Evolutionary conservation across 2,113 vertebrate genomes (phyloP), one percentile per base, ranked within the genome.

Genomic region (Salvelinus namaycush): DNA sequence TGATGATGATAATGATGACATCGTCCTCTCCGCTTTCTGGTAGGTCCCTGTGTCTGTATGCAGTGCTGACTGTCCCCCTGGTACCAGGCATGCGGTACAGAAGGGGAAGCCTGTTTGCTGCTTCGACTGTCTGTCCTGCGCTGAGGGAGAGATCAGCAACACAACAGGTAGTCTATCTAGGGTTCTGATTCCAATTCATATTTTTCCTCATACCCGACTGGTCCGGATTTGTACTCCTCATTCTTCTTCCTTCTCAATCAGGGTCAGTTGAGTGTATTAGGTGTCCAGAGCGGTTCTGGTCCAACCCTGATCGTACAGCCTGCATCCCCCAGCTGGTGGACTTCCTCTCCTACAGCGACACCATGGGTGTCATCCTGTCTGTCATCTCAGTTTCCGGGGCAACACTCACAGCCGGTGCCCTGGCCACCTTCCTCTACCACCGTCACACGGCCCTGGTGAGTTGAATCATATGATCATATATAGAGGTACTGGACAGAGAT

Each of bases 61-160:
- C 59, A 89, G 86, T 79, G 62, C 16, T 39, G 78, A 71, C 51
- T 90, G 89, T 62, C 84, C 69, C 60, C 76, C 83, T 24, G 90
- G 85, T 29, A 81, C 84, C 44, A 74, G 87, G 54, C 86, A 85
- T 76, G 86, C 84, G 26, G 75, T 73, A 26, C 86, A 89, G 79
- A 88, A 89, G 79, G 82, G 86, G 72, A 86, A 74, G 57, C 83
- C 87, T 3, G 72, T 87, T n/a, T 90, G 88, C 80, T 91, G 87
- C 60, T 89, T 86, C 68, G 86, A 89, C 81, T 90, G 88, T 71
- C 70, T 90, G 24, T 77, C 74, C 18, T 92, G 87, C 77, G 74
- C 89, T 54, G 81, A 78, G 24, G 87, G 85, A 18, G 83, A 90
- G 73, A 84, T 92, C 68, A 92, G 86, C 69, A 91, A 87, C 24